Percentiles rank a stretch among this genome's conserved stretches.
These are phyloP conservation scores for Uropetala carovei DNA, from an alignment of 2,888 invertebrate genomes.

Conservation along the genomic window DNA sequence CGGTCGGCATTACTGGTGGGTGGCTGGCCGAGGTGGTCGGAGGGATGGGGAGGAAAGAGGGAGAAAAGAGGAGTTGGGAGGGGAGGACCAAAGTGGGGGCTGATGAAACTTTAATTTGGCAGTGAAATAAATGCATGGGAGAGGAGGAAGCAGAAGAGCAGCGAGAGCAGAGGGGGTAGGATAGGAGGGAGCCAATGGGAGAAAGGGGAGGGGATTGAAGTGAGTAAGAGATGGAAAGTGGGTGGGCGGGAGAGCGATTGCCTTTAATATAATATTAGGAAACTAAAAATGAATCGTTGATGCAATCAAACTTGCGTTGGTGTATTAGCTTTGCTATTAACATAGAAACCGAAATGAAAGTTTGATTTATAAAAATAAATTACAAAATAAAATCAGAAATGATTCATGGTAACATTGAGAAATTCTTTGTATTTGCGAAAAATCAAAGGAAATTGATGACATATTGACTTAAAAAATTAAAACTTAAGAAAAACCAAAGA, in stretches of 20 bases:
- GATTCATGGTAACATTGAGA: too few species aligned
- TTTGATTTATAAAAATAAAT: too few species aligned
- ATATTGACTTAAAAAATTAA: too few species aligned
- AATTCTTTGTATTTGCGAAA: too few species aligned
- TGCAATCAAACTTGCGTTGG: neutral
- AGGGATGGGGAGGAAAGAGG: neutral
- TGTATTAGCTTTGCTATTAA: neutral
- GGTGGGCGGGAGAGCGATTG: too few species aligned
- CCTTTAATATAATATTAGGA: neutral
- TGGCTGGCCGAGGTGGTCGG: neutral
- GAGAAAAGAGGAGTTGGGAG: neutral
- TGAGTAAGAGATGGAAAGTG: neutral
- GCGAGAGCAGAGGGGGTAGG: neutral
- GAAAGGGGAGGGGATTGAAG: neutral
- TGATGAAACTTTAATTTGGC: slow-evolving; percentile 59
- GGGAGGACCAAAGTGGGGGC: neutral
- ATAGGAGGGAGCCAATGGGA: neutral
- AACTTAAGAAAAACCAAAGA: too few species aligned
- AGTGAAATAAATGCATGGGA: neutral
- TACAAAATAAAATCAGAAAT: too few species aligned
- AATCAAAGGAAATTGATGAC: too few species aligned
- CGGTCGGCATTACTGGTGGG: neutral
- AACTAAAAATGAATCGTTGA: neutral
- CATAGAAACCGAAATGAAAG: too few species aligned
- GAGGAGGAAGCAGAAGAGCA: neutral